Evolutionary conservation across 1,140 invertebrate genomes (phyloP).

Genomic region (Sminthurides bifidus): DNA sequence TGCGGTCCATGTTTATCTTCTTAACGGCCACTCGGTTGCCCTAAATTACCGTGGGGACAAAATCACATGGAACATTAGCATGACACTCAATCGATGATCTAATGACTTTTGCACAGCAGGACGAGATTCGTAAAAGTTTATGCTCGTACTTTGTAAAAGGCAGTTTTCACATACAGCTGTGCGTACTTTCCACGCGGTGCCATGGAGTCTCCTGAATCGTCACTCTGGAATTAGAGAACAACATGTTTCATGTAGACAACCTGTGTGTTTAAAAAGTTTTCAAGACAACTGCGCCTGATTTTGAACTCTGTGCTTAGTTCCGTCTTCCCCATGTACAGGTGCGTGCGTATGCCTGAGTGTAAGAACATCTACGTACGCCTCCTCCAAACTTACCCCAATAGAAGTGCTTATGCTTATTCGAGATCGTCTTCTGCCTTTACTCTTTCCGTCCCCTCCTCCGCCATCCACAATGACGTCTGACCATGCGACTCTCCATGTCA

Average conservation of each 20-base stretch:
- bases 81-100: not conserved
- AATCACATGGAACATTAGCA: constrained; percentile 2
- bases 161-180: constrained; percentile 74
- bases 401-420: no score
- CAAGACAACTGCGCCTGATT: no score
- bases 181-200: constrained; percentile 53
- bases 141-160: constrained; percentile 71
- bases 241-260: no score
- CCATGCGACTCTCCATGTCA: constrained; percentile 86
- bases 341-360: no score
- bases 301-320: no score
- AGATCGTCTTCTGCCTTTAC: constrained; percentile 10
- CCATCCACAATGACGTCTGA: constrained; percentile 51
- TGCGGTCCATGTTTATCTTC: constrained; percentile 53
- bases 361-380: no score
- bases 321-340: no score
- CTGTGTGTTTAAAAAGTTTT: no score
- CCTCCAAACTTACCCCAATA: no score
- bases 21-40: constrained; percentile 79
- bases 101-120: not conserved
- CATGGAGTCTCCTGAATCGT: constrained; percentile 45
- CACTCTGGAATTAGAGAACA: no score
- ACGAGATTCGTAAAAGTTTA: constrained; percentile 68
- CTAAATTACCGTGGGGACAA: constrained; percentile 40
- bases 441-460: no score